Evolutionary conservation across 2,888 invertebrate species (phyloP), one percentile per base, ranked within the genome.

Genomic region (Hyles lineata): DNA sequence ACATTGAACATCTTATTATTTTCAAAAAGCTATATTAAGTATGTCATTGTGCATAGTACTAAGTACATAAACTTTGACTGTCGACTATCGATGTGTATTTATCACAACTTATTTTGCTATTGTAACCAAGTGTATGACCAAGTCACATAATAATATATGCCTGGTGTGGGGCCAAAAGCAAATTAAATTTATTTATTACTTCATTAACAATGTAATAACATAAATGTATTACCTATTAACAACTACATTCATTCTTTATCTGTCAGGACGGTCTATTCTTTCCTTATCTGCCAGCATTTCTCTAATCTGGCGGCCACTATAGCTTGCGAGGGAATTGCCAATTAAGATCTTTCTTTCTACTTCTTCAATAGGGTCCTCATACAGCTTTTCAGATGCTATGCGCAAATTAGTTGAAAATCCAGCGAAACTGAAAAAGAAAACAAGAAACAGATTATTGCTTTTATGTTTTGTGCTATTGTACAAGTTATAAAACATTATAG

Each of bases 311-410:
- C 85, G 86, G 17, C 84, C 86, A 1, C 87, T 76, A 78, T 89
- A 85, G 70, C 81, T 83, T 1, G 86, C 85, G 6, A 94, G 74
- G 0, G 90, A 91, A 75, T 87, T 87, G 32, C 89, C 90, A 69
- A 94, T 94, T 86, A 93, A 82, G 19, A 85, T 81, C 75, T 80
- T 90, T 71, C 94, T 89, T 79, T 94, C 94, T 3, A 93, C 88
- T 77, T 93, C 93, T 76, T 90, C 90, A 72, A 90, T 85, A 2
- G 94, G 91, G 76, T 94, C 94, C 79, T 90, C 90, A 73, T 91
- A 93, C 0, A 93, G 76, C 3, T 60, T 76, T 32, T 91, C 89
- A 8, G 84, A 8, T 8, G 87, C 81, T 77, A 86, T 83, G 70
- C 92, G 86, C 58, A 90, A 75, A 23, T 91, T 92, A 63, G 73